These are phyloP conservation scores for Haliaeetus leucogaster DNA, from an alignment of 2,113 vertebrate genomes.

Conservation along the genomic window DNA sequence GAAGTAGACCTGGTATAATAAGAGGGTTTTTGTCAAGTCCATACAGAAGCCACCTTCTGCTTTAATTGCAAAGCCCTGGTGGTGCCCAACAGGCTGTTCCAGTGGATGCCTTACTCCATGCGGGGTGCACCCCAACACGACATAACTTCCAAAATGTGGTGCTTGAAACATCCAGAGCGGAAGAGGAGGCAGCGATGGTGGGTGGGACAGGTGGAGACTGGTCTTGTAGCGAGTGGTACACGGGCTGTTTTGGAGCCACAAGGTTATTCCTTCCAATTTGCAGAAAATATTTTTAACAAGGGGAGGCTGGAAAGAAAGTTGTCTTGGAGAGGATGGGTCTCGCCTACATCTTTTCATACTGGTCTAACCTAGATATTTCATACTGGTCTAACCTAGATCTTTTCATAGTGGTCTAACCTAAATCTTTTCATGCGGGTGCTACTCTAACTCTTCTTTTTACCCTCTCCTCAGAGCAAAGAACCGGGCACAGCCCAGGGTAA, in stretches of 20 bases:
- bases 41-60: background rate
- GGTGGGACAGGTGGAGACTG: background rate
- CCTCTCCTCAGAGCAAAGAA: background rate
- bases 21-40: background rate
- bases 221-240: rapidly evolving
- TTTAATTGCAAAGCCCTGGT: background rate
- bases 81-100: background rate
- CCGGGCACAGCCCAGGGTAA: background rate
- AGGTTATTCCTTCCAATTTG: background rate
- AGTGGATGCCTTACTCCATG: rapidly evolving
- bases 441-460: background rate
- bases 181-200: rapidly evolving
- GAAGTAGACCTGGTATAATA: background rate
- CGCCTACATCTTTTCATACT: rapidly evolving
- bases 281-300: background rate
- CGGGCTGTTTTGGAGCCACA: background rate
- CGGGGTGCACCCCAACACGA: rapidly evolving
- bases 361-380: background rate
- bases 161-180: background rate
- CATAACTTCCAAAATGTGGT: background rate
- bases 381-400: background rate
- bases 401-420: rapidly evolving
- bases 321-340: background rate
- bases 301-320: background rate
- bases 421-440: background rate